Evolutionary conservation across 2,113 vertebrate species (phyloP).

Genomic region (Dromas ardeola): DNA sequence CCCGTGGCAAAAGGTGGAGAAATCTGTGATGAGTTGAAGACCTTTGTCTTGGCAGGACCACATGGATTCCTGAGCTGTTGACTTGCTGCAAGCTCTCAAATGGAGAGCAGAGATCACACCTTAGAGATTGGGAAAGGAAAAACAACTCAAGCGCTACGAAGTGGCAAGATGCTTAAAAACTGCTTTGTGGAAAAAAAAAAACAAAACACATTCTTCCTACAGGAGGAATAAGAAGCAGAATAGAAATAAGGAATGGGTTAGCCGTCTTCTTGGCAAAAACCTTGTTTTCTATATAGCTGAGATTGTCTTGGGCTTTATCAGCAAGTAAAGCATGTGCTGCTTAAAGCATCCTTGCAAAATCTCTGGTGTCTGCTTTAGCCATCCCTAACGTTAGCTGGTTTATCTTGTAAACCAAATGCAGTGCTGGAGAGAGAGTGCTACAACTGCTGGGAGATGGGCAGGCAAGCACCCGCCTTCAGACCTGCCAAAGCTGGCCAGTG

Average conservation of each 20-base stretch:
- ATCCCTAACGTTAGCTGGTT: not conserved
- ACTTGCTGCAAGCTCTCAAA: not conserved
- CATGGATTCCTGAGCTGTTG: slow-evolving; percentile 40
- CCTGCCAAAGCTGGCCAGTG: not conserved
- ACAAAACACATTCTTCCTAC: not conserved
- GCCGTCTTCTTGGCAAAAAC: not conserved
- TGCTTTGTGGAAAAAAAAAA: not conserved
- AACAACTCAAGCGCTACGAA: not conserved
- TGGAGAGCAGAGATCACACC: not conserved
- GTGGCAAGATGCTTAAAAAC: not conserved
- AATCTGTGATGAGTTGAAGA: not conserved
- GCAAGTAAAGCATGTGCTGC: not conserved
- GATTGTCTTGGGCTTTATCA: not conserved
- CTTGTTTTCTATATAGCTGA: not conserved
- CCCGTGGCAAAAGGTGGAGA: slow-evolving; percentile 6
- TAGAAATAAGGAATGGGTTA: not conserved
- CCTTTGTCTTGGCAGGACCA: slow-evolving; percentile 31
- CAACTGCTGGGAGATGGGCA: not conserved
- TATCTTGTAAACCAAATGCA: not conserved
- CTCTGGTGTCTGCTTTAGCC: not conserved
- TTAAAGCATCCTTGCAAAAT: not conserved
- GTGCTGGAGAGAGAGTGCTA: not conserved
- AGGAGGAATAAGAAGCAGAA: not conserved
- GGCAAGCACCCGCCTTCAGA: not conserved
- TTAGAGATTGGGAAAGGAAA: not conserved